Evolutionary conservation across 1,140 invertebrate species (phyloP), one percentile per base, ranked within the genome.

Genomic region (Ceratina australensis): DNA sequence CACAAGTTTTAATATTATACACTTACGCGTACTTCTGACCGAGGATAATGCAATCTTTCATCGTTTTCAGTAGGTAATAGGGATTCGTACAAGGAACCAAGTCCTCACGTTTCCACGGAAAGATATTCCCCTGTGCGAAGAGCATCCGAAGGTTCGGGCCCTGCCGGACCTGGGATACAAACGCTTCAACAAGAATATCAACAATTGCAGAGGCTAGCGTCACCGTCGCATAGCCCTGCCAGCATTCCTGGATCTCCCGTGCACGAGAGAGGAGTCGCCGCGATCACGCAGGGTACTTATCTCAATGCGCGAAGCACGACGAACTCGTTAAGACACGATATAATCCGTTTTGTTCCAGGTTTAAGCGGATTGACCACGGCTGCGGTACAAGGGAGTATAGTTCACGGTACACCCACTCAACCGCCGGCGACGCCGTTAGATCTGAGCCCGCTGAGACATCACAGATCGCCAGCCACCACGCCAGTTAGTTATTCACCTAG

Each of bases 91-190:
- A 93, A 93, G 83, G 92, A 93, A 72, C 90, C 92, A 57, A 92
- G 90, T 72, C 86, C 86, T 28, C 91, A 92, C 56, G 89, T 92
- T 69, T 83, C 91, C n/a, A 94, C 94, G 52, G 97, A 98, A 91
- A 94, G 97, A 69, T 98, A 97, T 90, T 98, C 96, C 77, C 97
- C 97, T 0, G 97, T 98, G 16, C 94, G 98, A 57, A 93, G 98
- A 82, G 97, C 97, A 42, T 97, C 96, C 78, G 98, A 98, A 92
- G 96, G 95, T 47, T 94, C 93, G 0, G 94, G 89, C 83, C 93
- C 80, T 85, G 93, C 90, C 82, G 93, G 91, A 88, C 94, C 90
- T 90, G 94, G 93, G 69, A 95, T 91, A 85, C 91, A 91, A 78
- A 94, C 94, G 26, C 93, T 95, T 54, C 93, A 96, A 78, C 95